Conservation (phyloP, 2,797 vertebrate species). For the Tachyglossus aculeatus region DNA sequence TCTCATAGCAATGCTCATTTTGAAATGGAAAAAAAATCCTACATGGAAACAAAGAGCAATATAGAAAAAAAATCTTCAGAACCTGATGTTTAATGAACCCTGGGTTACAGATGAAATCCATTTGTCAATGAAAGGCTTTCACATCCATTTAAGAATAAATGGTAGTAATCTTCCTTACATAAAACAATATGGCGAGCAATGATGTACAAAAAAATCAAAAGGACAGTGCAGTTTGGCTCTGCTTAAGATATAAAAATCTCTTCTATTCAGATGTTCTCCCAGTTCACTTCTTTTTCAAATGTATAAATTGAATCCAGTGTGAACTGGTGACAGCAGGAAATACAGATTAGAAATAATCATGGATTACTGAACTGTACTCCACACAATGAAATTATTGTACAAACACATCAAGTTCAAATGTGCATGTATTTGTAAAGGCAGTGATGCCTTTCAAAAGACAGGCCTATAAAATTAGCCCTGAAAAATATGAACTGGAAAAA, state of each 20-base stretch:
- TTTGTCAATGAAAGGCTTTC: not conserved
- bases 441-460: not conserved
- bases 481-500: not conserved
- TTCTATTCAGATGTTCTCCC: not conserved
- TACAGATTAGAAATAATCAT: not conserved
- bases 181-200: not conserved
- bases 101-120: no score
- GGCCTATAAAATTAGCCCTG: not conserved
- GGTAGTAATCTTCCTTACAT: not conserved
- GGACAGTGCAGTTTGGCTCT: not conserved
- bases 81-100: not conserved
- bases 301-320: not conserved
- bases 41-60: not conserved
- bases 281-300: not conserved
- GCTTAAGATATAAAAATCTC: conserved; percentile 4
- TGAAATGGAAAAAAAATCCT: rapidly evolving
- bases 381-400: not conserved
- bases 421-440: conserved; percentile 7
- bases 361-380: not conserved
- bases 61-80: not conserved
- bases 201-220: not conserved
- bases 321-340: not conserved
- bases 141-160: not conserved
- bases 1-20: not conserved
- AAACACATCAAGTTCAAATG: not conserved